Percentiles rank a stretch among this genome's conserved stretches.
Conservation (phyloP, 2,113 vertebrate species). For the Stigmatopora nigra region DNA sequence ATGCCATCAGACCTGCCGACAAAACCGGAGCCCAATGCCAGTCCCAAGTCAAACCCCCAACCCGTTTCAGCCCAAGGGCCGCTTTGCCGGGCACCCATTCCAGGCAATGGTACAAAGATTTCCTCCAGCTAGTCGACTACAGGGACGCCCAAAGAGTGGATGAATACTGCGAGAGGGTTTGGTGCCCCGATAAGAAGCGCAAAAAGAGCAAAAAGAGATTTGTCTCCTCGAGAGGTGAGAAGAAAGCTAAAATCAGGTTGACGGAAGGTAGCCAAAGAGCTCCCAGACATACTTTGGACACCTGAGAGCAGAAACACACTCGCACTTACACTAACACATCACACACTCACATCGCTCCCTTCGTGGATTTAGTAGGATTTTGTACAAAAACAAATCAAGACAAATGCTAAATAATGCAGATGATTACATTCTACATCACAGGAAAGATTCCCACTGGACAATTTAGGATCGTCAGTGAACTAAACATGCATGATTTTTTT, state of each 20-base stretch:
- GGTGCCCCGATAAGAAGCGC: slow-evolving; percentile 87
- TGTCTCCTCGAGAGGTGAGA: slow-evolving; percentile 68
- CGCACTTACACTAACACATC: slow-evolving; percentile 2
- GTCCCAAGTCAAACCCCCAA: slow-evolving; percentile 26
- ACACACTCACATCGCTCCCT: slow-evolving; percentile 1
- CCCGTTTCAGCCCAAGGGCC: slow-evolving; percentile 64
- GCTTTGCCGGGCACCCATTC: slow-evolving; percentile 61
- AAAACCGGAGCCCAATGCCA: slow-evolving; percentile 41
- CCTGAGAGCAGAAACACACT: slow-evolving; percentile 57
- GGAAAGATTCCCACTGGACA: background rate
- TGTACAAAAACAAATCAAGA: background rate
- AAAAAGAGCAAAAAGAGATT: slow-evolving; percentile 88
- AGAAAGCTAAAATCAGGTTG: slow-evolving; percentile 64
- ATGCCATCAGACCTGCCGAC: slow-evolving; percentile 63
- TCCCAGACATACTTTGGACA: slow-evolving; percentile 77
- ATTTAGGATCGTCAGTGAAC: background rate
- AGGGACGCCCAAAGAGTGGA: slow-evolving; percentile 89
- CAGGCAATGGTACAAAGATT: slow-evolving; percentile 92
- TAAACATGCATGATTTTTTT: background rate
- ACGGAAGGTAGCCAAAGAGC: slow-evolving; percentile 74
- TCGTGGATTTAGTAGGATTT: background rate
- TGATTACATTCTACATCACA: background rate
- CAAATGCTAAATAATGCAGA: background rate
- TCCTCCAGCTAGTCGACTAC: slow-evolving; percentile 91
- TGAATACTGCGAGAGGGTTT: slow-evolving; percentile 94